Evolutionary conservation across 1,140 invertebrate species (phyloP), one percentile per base, ranked within the genome.

Genomic region (Procambarus virginalis): DNA sequence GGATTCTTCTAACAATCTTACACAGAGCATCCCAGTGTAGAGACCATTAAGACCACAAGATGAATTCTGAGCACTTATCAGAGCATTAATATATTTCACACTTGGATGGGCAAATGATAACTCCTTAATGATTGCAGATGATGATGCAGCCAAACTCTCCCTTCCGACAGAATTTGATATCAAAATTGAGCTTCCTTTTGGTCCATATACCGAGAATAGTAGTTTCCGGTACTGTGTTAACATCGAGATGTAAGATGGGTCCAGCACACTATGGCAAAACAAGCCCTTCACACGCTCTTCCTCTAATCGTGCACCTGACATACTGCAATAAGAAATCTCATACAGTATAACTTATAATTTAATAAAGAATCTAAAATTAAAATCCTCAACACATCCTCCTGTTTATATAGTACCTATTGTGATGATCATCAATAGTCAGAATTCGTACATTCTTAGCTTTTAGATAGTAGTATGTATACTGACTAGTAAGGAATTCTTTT

Each of bases 41-140:
- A 89, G 58, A n/a, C 88, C 88, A 89, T 84, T 77, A 48, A 89
- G 88, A 49, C 88, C 81, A 84, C 88, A 89, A 45, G 88, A 45
- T 58, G 88, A 45, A 79, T 89, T 84, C 58, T 89, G 88, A 49
- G 88, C 88, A 89, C 79, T 83, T 55, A 89, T 89, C 17, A 89
- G 20, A 14, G 88, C 88, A 79, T 89, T 89, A n/a, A 89, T 89
- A 34, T 89, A 89, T 58, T 89, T 89, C 22, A 78, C 76, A 76
- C 73, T 80, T 34, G 88, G 88, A 79, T 89, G 88, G 46, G 49
- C 51, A 79, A 89, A 89, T 3, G 88, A 79, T 45, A 89, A 48
- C 49, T 89, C 70, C 34, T 89, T 84, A 51, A 84, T 77, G 17
- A 89, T 84, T 51, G 84, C 88, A 77, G 76, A 64, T 20, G 88